Evolutionary conservation across 2,888 invertebrate species (phyloP), one percentile per base, ranked within the genome.

Genomic region (Epiblema foenella): DNA sequence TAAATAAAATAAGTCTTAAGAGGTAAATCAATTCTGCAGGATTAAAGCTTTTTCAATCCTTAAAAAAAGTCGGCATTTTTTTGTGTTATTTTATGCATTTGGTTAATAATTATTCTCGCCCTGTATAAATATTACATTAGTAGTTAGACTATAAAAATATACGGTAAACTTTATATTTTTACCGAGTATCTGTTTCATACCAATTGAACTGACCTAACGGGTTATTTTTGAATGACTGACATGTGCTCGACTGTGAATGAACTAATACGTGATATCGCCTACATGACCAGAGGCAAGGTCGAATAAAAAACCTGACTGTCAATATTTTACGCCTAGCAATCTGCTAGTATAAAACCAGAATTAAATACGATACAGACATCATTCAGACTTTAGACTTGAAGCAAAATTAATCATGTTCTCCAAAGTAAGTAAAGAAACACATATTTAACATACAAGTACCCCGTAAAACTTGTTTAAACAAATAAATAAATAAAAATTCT

Each of bases 381-480:
- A 63, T 51, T 39, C 71, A 12, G 67, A 73, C 59, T 59, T 42
- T 12, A 39, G 59, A 42, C 59, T 59, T 64, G 65, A 46, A 69
- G 52, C 56, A 12, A 39, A 49, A 67, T 8, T 64, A 71, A 69
- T 62, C 64, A 72, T 74, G 72, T 59, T 75, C 58, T 68, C 73
- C 66, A 73, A 74, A 73, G 73, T 76, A 73, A 57, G 74, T 51
- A 9, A 39, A 37, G 56, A 7, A n/a, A n/a, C 8, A 33, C n/a
- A 57, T 57, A 33, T n/a, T 33, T n/a, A 12, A 0, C 2, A 11
- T 18, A n/a, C 8, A 2, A 0, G 2, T 1, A 33, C 29, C 11
- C 29, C n/a, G 4, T 24, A 24, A 24, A 24, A 24, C 1, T 24
- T 1, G 24, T 24, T 24, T 24, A 24, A 94, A 94, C 79, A 87